These are phyloP conservation scores for Pecten maximus DNA, from an alignment of 2,888 invertebrate genomes.

Conservation along the genomic window DNA sequence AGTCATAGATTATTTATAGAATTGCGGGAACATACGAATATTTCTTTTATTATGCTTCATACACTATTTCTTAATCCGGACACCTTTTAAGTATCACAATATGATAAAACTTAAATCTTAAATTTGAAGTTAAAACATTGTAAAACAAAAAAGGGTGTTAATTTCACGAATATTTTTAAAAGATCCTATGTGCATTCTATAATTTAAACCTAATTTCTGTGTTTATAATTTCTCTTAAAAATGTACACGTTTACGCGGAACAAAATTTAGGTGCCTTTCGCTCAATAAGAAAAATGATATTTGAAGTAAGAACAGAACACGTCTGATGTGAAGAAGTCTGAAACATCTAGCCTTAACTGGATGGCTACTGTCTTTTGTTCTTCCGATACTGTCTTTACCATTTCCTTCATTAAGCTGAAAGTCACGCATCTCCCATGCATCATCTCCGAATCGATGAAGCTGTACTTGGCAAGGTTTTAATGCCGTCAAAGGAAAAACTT, in stretches of 20 bases:
- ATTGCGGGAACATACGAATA: background rate
- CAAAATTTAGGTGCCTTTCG: too few relatives aligned
- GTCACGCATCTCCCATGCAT: background rate
- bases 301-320: background rate
- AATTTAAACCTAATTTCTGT: too few relatives aligned
- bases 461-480: slow-evolving; percentile 14
- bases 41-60: background rate
- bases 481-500: background rate
- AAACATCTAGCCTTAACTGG: background rate
- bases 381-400: background rate
- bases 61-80: background rate
- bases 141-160: too few relatives aligned
- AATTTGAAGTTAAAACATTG: too few relatives aligned
- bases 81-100: background rate
- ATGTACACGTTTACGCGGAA: too few relatives aligned
- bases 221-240: too few relatives aligned
- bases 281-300: too few relatives aligned
- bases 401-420: slow-evolving; percentile 2
- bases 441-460: background rate
- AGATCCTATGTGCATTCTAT: too few relatives aligned
- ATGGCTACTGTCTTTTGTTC: background rate
- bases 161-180: too few relatives aligned
- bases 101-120: too few relatives aligned
- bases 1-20: background rate
- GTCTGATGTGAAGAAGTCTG: background rate